Evolutionary conservation across 2,113 vertebrate genomes (phyloP).

Genomic region (Zosterops hypoxanthus): DNA sequence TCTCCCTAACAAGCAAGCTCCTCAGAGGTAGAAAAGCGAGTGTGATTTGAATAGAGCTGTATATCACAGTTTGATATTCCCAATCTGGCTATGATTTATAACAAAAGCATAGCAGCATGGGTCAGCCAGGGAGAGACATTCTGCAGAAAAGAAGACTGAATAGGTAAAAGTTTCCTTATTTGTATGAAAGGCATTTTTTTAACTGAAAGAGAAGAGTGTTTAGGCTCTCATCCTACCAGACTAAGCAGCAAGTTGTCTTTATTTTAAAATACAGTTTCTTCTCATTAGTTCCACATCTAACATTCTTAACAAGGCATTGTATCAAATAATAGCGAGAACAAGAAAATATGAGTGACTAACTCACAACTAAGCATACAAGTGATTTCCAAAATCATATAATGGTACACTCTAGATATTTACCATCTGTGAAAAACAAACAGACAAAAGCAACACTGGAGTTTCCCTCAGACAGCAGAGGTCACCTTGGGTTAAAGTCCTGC

Average conservation of each 20-base stretch:
- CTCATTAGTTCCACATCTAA: background rate
- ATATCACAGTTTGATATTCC: slow-evolving; percentile 49
- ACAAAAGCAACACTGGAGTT: background rate
- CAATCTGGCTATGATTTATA: slow-evolving; percentile 58
- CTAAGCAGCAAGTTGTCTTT: background rate
- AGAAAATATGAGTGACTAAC: background rate
- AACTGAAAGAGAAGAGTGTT: background rate
- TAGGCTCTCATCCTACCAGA: background rate
- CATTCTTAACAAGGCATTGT: background rate
- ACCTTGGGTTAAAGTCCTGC: background rate
- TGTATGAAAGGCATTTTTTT: background rate
- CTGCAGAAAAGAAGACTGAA: background rate
- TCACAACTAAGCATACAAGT: background rate
- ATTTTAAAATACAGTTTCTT: background rate
- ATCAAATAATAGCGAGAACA: background rate
- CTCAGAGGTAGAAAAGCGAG: slow-evolving; percentile 55
- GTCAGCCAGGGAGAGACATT: slow-evolving; percentile 32
- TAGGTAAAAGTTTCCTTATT: slow-evolving; percentile 15
- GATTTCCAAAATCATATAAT: background rate
- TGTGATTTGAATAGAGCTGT: slow-evolving; percentile 70
- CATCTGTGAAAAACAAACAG: background rate
- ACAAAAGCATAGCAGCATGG: slow-evolving; percentile 67
- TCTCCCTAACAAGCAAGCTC: slow-evolving; percentile 52
- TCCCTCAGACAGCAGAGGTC: background rate
- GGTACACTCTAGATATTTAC: background rate